Evolutionary conservation across 23 tunicate genomes (phyloP).

Genomic region (Pegea sp.): DNA sequence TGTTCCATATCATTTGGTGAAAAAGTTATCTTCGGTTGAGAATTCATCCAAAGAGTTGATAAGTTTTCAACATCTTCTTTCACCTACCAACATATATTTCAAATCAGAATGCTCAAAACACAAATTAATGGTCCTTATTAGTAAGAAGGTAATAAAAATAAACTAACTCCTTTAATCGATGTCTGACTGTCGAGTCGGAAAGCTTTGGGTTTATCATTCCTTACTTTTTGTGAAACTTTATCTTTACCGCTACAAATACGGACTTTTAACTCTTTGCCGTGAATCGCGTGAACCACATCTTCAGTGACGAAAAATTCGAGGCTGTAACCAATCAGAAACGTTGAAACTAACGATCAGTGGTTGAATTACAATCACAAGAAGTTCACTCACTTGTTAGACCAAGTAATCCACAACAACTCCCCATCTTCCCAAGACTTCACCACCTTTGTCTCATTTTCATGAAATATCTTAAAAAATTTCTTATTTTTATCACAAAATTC

Average conservation of each 20-base stretch:
- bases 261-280: constrained; percentile 35
- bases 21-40: constrained; percentile 1
- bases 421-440: constrained; percentile 95
- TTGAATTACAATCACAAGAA: no score
- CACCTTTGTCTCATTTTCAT: constrained; percentile 54
- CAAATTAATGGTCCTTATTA: background rate
- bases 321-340: no score
- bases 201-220: constrained; percentile 70
- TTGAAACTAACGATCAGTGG: no score
- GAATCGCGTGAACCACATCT: constrained; percentile 24
- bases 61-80: background rate
- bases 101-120: background rate
- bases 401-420: constrained; percentile 50
- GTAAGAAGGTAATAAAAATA: background rate
- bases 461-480: constrained; percentile 8
- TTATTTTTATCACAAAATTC: background rate
- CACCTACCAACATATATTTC: background rate
- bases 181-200: no score
- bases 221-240: constrained; percentile 60
- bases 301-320: constrained; percentile 37
- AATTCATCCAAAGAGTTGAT: background rate
- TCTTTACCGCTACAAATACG: constrained; percentile 64
- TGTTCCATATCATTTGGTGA: no score
- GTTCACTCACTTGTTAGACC: constrained; percentile 47
- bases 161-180: background rate